These are phyloP conservation scores for Molossus molossus DNA, from an alignment of 2,797 vertebrate genomes.

Conservation along the genomic window DNA sequence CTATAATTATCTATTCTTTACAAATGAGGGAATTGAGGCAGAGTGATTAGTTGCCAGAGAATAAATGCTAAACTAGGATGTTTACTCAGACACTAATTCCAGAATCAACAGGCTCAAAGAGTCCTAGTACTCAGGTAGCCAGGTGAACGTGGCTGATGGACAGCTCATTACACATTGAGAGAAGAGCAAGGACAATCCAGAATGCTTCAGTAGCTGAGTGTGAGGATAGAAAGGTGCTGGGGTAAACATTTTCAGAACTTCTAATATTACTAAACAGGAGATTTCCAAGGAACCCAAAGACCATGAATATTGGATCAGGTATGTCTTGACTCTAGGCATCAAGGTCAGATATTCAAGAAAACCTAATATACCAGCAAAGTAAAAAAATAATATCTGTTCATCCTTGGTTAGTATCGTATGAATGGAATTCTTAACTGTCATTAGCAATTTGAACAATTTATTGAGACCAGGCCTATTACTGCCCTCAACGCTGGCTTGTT, in stretches of 20 bases:
- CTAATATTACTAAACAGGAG: not conserved
- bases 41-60: not conserved
- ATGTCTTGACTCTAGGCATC: not conserved
- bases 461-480: not conserved
- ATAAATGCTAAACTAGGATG: not conserved
- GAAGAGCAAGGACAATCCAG: not conserved
- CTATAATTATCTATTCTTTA: not conserved
- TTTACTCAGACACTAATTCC: conserved; percentile 4
- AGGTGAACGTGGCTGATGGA: not conserved
- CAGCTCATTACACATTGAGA: not conserved
- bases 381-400: not conserved
- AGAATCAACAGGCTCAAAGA: conserved; percentile 14
- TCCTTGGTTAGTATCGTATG: not conserved
- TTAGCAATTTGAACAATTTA: not conserved
- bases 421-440: not conserved
- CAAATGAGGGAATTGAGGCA: not conserved
- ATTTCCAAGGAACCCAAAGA: not conserved
- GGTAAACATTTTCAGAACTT: not conserved
- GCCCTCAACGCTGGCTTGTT: not conserved
- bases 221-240: not conserved
- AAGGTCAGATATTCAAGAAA: conserved; percentile 43
- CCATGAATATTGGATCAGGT: not conserved
- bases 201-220: not conserved
- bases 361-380: not conserved
- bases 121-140: not conserved